These are phyloP conservation scores for Euleptes europaea DNA, from an alignment of 2,113 vertebrate species.

Conservation along the genomic window DNA sequence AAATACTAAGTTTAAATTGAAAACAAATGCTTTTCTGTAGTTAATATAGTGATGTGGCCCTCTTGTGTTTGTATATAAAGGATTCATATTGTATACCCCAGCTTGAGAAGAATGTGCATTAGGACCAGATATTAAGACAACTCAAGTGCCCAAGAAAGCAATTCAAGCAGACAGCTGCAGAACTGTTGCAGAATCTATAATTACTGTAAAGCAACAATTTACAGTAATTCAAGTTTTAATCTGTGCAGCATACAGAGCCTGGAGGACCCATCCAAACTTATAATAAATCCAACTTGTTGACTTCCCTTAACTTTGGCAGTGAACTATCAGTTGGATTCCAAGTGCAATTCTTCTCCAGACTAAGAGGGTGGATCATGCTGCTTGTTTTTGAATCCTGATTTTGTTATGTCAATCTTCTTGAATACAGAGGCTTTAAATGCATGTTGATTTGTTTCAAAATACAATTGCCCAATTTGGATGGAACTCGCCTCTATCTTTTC, in stretches of 20 bases:
- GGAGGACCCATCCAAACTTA: slow-evolving; percentile 35
- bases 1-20: neutral
- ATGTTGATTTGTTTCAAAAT: slow-evolving; percentile 12
- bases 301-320: slow-evolving; percentile 7
- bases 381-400: slow-evolving; percentile 30
- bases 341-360: slow-evolving; percentile 33
- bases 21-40: neutral
- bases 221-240: neutral
- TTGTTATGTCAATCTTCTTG: neutral
- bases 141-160: neutral
- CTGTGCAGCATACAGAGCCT: slow-evolving; percentile 52
- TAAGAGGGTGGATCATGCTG: slow-evolving; percentile 33
- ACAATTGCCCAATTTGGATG: neutral
- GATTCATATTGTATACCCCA: neutral
- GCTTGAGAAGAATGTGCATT: neutral
- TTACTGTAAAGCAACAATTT: neutral
- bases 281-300: neutral
- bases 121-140: neutral
- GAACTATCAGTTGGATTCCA: slow-evolving; percentile 43
- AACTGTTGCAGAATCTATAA: neutral
- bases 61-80: neutral
- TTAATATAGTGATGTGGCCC: neutral
- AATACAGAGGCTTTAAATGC: slow-evolving; percentile 42
- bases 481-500: neutral
- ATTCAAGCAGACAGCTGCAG: neutral